phyloP scores from a whole-genome alignment of 2,888 invertebrate species.

The Drosophila limbata region DNA sequence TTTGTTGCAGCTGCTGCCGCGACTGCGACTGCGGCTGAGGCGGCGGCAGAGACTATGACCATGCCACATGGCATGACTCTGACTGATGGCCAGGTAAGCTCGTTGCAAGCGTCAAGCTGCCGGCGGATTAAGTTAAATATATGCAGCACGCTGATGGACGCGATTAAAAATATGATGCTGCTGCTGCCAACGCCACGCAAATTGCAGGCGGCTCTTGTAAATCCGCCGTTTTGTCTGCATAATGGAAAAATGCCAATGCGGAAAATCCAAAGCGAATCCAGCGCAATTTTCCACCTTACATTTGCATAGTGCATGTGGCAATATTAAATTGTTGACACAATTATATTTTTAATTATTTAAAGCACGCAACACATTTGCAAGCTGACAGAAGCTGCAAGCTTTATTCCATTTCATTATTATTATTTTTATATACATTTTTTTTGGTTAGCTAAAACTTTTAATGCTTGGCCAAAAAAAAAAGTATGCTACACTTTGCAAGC shows the following conservation, averaged over 20 bases:
- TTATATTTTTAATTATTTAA: constrained; percentile 58
- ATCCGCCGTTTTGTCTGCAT: constrained; percentile 53
- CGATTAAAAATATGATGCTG: constrained; percentile 54
- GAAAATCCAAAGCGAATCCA: constrained; percentile 11
- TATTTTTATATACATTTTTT: constrained; percentile 9
- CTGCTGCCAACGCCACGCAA: constrained; percentile 4
- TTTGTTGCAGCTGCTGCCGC: neutral
- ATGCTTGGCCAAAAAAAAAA: constrained; percentile 28
- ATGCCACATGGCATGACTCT: constrained; percentile 33
- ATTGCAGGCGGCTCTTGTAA: constrained; percentile 50
- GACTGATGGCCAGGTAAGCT: constrained; percentile 71
- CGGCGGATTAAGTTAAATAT: constrained; percentile 57
- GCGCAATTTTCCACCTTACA: constrained; percentile 1
- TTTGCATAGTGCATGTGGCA: constrained; percentile 12
- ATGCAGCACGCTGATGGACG: constrained; percentile 40
- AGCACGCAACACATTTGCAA: constrained; percentile 24
- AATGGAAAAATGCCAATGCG: constrained; percentile 35
- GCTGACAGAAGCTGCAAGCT: constrained; percentile 22
- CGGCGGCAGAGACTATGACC: constrained; percentile 7
- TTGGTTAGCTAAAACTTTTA: constrained; percentile 41
- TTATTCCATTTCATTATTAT: constrained; percentile 8
- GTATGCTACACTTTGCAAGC: constrained; percentile 30
- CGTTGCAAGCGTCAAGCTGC: constrained; percentile 53
- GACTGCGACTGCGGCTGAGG: neutral
- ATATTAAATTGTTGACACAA: constrained; percentile 31